Evolutionary conservation across 2,888 invertebrate genomes (phyloP), one percentile per base, ranked within the genome.

Genomic region (Andrena haemorrhoa): DNA sequence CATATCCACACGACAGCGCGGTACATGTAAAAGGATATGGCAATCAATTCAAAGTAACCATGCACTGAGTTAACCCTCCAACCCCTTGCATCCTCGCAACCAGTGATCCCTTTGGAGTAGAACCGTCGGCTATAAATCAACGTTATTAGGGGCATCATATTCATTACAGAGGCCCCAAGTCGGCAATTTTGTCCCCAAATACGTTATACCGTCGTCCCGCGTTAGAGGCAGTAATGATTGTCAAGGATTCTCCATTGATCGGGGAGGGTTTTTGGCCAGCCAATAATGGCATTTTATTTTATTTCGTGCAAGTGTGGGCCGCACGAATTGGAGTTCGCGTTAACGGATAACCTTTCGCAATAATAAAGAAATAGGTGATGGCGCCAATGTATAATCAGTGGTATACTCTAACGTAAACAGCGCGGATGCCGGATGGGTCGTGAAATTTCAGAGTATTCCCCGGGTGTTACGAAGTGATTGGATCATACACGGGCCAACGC

Each of bases 31-130:
- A 91, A 89, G 87, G 93, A 93, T 93, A 93, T 86, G 90, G 92
- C 92, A 93, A 93, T 93, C 92, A 92, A 93, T 93, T 93, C 89
- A 91, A 92, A 92, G 92, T 92, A 93, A 93, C 91, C 92, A 90
- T 89, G 89, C 88, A 79, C 88, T 89, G 90, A 90, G 89, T 88
- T 89, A 91, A 90, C 85, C 87, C 86, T 85, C 87, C 87, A 82
- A 88, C 80, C 85, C 84, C 83, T 79, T 75, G 84, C 82, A 82
- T 71, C 80, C 76, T 82, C 85, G 70, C 79, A 76, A 78, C 53
- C 58, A 76, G 82, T 83, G 78, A 85, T 89, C 90, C 89, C 90
- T 89, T 88, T 86, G 87, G 86, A 87, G 89, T 88, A 89, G 89
- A 91, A 89, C 90, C 90, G 89, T 89, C 85, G 88, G 85, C 81